Evolutionary conservation across 2,888 invertebrate genomes (phyloP).

Genomic region (Heliconius cydno): DNA sequence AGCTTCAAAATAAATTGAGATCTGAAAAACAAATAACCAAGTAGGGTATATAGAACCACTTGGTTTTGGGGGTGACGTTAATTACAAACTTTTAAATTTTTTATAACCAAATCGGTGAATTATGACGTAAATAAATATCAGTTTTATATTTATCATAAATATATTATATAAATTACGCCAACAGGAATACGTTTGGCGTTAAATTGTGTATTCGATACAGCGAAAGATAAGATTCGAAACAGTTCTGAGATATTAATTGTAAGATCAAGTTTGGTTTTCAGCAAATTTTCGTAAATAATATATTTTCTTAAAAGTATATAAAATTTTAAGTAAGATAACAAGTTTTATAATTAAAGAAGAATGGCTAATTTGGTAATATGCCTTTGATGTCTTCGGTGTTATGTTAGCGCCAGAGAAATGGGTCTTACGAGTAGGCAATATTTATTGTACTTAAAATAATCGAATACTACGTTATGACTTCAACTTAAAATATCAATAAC

Average conservation of each 20-base stretch:
- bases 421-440: slow-evolving; percentile 31
- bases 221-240: slow-evolving; percentile 21
- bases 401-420: slow-evolving; percentile 33
- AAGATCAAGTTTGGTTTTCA: slow-evolving; percentile 28
- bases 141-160: not conserved
- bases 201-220: slow-evolving; percentile 33
- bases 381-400: slow-evolving; percentile 25
- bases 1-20: slow-evolving; percentile 82
- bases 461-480: slow-evolving; percentile 83
- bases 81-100: slow-evolving; percentile 31
- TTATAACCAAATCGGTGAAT: slow-evolving; percentile 34
- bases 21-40: slow-evolving; percentile 67
- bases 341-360: slow-evolving; percentile 17
- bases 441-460: slow-evolving; percentile 74
- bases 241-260: slow-evolving; percentile 17
- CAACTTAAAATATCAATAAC: slow-evolving; percentile 71
- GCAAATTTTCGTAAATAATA: slow-evolving; percentile 20
- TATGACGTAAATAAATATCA: not conserved
- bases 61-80: slow-evolving; percentile 37
- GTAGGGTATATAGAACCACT: slow-evolving; percentile 46
- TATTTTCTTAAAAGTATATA: slow-evolving; percentile 15
- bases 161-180: not conserved
- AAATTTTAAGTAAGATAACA: slow-evolving; percentile 18
- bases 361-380: slow-evolving; percentile 32
- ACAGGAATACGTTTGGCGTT: slow-evolving; percentile 2